A percentile compares a stretch with the other conserved stretches of the same genome.
These are phyloP conservation scores for Periphyllus acericola DNA, from an alignment of 2,888 invertebrate species.

Conservation along the genomic window DNA sequence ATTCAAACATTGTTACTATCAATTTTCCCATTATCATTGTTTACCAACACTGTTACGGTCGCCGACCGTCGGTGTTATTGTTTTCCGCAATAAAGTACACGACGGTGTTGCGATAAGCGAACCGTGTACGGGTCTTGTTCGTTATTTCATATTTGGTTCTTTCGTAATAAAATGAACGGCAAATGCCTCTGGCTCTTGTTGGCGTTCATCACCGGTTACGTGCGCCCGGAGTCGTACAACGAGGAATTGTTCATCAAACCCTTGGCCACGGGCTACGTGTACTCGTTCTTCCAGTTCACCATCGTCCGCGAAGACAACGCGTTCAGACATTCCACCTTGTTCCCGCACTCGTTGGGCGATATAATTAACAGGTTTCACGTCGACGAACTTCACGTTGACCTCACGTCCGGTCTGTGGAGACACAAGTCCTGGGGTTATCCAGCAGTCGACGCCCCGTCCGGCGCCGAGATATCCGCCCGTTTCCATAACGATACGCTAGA, in stretches of 20 bases:
- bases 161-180: background rate
- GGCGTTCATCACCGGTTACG: background rate
- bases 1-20: background rate
- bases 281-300: slow-evolving; percentile 91
- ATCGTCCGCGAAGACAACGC: slow-evolving; percentile 75
- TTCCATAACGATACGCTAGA: slow-evolving; percentile 75
- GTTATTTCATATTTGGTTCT: background rate
- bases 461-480: slow-evolving; percentile 95
- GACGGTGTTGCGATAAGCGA: no score
- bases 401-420: slow-evolving; percentile 95
- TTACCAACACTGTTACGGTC: background rate
- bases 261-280: slow-evolving; percentile 83
- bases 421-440: slow-evolving; percentile 96
- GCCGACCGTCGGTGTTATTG: background rate
- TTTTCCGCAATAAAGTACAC: background rate
- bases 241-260: slow-evolving; percentile 92
- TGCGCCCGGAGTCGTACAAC: slow-evolving; percentile 75
- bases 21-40: slow-evolving; percentile 12
- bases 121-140: background rate
- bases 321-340: slow-evolving; percentile 71
- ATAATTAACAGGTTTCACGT: slow-evolving; percentile 85
- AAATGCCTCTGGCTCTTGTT: slow-evolving; percentile 8
- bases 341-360: slow-evolving; percentile 90
- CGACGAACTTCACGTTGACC: slow-evolving; percentile 88
- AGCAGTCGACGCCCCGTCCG: slow-evolving; percentile 86